Percentiles rank a stretch among this genome's conserved stretches.
Evolutionary conservation across 2,888 invertebrate species (phyloP).

Genomic region (Drosophila kuntzei): DNA sequence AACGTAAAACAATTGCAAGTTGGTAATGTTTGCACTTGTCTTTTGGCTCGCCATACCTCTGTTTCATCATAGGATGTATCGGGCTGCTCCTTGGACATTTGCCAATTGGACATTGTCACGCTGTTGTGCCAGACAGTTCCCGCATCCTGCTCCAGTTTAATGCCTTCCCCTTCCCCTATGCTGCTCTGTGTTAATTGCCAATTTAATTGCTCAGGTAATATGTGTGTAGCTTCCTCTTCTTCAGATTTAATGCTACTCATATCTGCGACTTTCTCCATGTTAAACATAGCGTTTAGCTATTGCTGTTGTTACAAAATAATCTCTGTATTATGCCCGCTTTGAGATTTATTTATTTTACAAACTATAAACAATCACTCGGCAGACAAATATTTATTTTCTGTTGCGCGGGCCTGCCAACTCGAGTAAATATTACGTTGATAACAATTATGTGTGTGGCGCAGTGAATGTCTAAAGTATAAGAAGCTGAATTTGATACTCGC

Average conservation of each 20-base stretch:
- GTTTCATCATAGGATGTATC: conserved; percentile 5
- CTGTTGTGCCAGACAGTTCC: background rate
- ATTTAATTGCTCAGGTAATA: conserved; percentile 25
- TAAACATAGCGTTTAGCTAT: background rate
- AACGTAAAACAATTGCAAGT: no score
- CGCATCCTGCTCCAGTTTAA: conserved; percentile 18
- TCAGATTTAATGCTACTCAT: conserved; percentile 28
- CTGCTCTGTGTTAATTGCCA: conserved; percentile 14
- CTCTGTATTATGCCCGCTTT: background rate
- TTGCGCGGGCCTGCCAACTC: conserved; percentile 13
- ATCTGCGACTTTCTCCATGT: background rate
- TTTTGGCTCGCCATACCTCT: no score
- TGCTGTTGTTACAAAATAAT: background rate
- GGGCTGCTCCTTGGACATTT: conserved; percentile 1
- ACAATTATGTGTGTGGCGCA: no score
- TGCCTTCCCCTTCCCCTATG: background rate
- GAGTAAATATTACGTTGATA: background rate
- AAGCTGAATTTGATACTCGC: background rate
- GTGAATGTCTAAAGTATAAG: background rate
- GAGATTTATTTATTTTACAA: conserved; percentile 7
- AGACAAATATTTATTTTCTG: background rate
- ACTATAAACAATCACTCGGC: conserved; percentile 23
- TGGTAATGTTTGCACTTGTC: no score
- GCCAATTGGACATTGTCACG: conserved; percentile 3
- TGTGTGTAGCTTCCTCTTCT: background rate